phyloP scores from a whole-genome alignment of 2,888 invertebrate genomes.

The Synanthedon formicaeformis region DNA sequence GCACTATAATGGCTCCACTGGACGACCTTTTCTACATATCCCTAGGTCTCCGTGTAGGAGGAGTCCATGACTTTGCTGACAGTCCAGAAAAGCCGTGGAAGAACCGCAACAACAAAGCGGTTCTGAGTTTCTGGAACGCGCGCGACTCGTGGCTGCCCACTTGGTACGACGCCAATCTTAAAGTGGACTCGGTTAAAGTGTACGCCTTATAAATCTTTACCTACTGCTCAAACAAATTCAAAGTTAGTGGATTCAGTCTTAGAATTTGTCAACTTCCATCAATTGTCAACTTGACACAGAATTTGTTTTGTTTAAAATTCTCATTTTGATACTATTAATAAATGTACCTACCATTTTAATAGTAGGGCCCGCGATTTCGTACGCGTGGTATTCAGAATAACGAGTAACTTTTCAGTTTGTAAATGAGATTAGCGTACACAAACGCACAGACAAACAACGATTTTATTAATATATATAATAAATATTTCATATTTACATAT shows the following conservation, averaged over 20 bases:
- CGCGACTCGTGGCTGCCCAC: constrained; percentile 70
- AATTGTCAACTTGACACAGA: not conserved
- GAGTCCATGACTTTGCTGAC: constrained; percentile 78
- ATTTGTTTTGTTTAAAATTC: too few relatives aligned
- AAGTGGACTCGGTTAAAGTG: constrained; percentile 73
- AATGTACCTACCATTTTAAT: too few relatives aligned
- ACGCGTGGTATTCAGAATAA: too few relatives aligned
- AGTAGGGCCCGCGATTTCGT: too few relatives aligned
- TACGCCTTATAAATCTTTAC: constrained; percentile 55
- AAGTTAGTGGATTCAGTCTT: not conserved
- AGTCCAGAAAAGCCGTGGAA: constrained; percentile 79
- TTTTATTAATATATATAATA: too few relatives aligned
- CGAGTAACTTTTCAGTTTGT: too few relatives aligned
- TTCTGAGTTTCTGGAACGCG: constrained; percentile 74
- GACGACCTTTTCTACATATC: constrained; percentile 75
- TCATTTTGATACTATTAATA: too few relatives aligned
- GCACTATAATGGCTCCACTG: constrained; percentile 50
- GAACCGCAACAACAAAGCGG: constrained; percentile 74
- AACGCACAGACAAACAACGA: too few relatives aligned
- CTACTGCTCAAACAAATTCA: not conserved
- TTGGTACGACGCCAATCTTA: constrained; percentile 72
- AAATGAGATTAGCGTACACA: too few relatives aligned
- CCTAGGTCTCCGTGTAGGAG: constrained; percentile 85
- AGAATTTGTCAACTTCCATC: too few relatives aligned
- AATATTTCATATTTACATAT: too few relatives aligned